Evolutionary conservation across 2,113 vertebrate genomes (phyloP).

Genomic region (Spizaetus ornatus): DNA sequence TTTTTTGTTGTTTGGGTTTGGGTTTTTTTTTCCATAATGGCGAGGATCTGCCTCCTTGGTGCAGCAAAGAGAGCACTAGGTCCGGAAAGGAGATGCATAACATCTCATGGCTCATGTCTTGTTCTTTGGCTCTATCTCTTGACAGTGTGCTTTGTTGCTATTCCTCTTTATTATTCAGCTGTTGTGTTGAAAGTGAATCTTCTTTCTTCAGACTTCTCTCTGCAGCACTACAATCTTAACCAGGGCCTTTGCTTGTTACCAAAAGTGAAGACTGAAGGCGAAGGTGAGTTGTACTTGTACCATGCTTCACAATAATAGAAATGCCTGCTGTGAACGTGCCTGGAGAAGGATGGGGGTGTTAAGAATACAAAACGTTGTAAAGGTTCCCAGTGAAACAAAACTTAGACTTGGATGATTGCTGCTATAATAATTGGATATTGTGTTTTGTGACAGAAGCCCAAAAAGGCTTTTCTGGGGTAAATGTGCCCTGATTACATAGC

Average conservation of each 20-base stretch:
- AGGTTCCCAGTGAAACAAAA: not conserved
- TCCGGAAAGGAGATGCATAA: not conserved
- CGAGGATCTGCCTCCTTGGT: not conserved
- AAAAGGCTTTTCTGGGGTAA: not conserved
- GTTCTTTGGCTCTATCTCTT: not conserved
- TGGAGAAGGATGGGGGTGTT: not conserved
- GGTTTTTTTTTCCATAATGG: not conserved
- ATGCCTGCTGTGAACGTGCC: fast-evolving
- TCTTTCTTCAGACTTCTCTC: not conserved
- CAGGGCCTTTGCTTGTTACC: not conserved
- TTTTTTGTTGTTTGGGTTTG: too few species aligned
- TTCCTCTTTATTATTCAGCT: not conserved
- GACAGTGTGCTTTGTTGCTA: not conserved
- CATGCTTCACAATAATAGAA: not conserved
- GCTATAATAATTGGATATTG: not conserved
- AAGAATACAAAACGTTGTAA: not conserved
- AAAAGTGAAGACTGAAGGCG: not conserved
- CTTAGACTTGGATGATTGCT: not conserved
- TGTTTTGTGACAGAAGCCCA: not conserved
- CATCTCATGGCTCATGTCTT: not conserved
- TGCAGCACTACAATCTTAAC: not conserved
- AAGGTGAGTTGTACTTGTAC: not conserved
- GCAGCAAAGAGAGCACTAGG: not conserved
- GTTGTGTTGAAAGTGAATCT: not conserved
- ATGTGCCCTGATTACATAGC: not conserved